Evolutionary conservation across 1,140 invertebrate genomes (phyloP), one percentile per base, ranked within the genome.

Genomic region (Pseudomyrmex cubaensis): DNA sequence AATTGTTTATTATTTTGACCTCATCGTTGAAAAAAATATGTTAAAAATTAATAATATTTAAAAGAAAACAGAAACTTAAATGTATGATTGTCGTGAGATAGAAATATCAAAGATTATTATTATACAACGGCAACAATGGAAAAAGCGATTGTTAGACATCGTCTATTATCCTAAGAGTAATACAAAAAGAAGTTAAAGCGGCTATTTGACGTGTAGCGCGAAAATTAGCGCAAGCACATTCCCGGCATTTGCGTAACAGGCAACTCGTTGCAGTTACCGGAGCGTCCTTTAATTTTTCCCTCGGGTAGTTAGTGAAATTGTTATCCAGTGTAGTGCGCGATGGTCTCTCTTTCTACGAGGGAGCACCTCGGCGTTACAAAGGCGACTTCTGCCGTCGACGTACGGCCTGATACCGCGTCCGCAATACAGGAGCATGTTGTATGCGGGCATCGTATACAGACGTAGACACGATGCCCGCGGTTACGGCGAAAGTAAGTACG

Each of bases 331-430:
- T 83, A 85, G 56, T 63, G 9, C 61, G 9, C 61, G 35, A 4
- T 25, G n/a, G 56, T 59, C 83, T 85, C 86, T 88, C 90, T 80
- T 35, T 77, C 77, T 80, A 77, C 86, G 90, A 84, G 54, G 44
- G 76, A 63, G 85, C 61, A 7, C 35, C 35, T 87, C 50, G 52
- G 69, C 56, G 44, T 12, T 73, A 91, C 90, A 91, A 92, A 92
- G 87, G 69, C 56, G 85, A 85, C 83, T 85, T 87, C 90, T 92
- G 92, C 84, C 78, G 72, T 75, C 83, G 88, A 92, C 87, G 84
- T 88, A 83, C 84, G 76, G 84, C 62, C 85, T 89, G 90, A 91
- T 91, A 91, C 25, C 86, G 63, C 50, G 46, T 85, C 52, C 22
- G 61, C 59, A 77, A 86, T 83, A 61, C 61, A 76, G 35, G 17